phyloP scores from a whole-genome alignment of 2,888 invertebrate genomes.

The Lobophora halterata region DNA sequence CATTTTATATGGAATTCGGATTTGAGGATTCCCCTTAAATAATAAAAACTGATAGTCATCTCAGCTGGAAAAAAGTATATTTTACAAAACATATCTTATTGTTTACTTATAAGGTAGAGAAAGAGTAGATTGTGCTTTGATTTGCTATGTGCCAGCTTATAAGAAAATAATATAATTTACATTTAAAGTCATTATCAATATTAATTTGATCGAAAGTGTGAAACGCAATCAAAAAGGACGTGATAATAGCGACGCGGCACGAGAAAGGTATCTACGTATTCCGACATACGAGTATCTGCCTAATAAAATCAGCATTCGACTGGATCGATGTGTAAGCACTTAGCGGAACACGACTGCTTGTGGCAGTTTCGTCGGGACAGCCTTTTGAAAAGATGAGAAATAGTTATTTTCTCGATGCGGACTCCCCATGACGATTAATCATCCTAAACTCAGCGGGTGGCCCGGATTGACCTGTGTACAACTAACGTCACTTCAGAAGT shows the following conservation, averaged over 20 bases:
- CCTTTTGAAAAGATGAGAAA: constrained; percentile 73
- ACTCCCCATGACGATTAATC: constrained; percentile 69
- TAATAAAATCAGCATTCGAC: constrained; percentile 45
- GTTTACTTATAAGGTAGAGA: too few species aligned
- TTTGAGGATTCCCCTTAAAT: too few species aligned
- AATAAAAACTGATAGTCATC: too few species aligned
- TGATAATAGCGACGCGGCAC: constrained; percentile 17
- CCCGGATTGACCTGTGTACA: constrained; percentile 63
- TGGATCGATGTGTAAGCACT: constrained; percentile 58
- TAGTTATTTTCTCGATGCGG: constrained; percentile 67
- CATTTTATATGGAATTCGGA: too few species aligned
- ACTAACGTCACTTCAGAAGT: constrained; percentile 46
- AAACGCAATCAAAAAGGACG: too few species aligned
- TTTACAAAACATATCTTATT: too few species aligned
- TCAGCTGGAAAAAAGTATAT: too few species aligned
- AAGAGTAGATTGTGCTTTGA: too few species aligned
- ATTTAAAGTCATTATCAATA: too few species aligned
- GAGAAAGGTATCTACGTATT: constrained; percentile 25
- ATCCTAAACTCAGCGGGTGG: constrained; percentile 61
- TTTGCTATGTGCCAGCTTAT: constrained; percentile 7
- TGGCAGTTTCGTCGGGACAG: constrained; percentile 64
- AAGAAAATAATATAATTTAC: constrained; percentile 7
- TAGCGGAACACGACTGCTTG: constrained; percentile 55
- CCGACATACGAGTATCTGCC: constrained; percentile 33
- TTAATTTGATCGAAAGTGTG: too few species aligned